Conservation (phyloP, 2,888 invertebrate species). For the Brachyptera risi region DNA sequence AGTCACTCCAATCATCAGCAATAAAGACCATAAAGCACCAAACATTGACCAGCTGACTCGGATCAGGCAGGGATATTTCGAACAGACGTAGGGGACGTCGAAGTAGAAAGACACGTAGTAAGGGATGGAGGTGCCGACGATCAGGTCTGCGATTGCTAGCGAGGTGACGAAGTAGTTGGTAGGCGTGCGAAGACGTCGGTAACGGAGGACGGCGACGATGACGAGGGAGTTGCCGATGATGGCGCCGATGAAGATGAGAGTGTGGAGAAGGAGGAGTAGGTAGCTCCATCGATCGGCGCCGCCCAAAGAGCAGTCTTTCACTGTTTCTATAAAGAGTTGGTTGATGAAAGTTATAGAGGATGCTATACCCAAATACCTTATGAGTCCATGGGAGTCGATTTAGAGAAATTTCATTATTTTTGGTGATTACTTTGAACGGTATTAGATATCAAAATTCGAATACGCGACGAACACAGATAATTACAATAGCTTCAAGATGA, state of each 20-base stretch:
- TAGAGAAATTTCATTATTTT: no score
- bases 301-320: background rate
- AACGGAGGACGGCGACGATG: conserved; percentile 27
- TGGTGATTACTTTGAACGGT: no score
- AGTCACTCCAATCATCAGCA: conserved; percentile 34
- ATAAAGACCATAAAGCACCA: conserved; percentile 33
- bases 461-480: no score
- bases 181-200: conserved; percentile 31
- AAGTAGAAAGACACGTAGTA: conserved; percentile 38
- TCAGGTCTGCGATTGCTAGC: conserved; percentile 33
- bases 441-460: no score
- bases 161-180: conserved; percentile 35
- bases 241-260: conserved; percentile 27
- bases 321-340: no score
- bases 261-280: conserved; percentile 18
- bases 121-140: conserved; percentile 34
- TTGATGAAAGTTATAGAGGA: no score
- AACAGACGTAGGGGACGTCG: conserved; percentile 33
- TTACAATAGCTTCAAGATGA: no score
- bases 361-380: no score
- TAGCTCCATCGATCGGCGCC: background rate
- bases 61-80: conserved; percentile 33
- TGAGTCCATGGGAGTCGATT: no score
- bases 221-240: conserved; percentile 32
- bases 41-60: conserved; percentile 33